Evolutionary conservation across 2,113 vertebrate genomes (phyloP).

Genomic region (Blennius ocellaris): DNA sequence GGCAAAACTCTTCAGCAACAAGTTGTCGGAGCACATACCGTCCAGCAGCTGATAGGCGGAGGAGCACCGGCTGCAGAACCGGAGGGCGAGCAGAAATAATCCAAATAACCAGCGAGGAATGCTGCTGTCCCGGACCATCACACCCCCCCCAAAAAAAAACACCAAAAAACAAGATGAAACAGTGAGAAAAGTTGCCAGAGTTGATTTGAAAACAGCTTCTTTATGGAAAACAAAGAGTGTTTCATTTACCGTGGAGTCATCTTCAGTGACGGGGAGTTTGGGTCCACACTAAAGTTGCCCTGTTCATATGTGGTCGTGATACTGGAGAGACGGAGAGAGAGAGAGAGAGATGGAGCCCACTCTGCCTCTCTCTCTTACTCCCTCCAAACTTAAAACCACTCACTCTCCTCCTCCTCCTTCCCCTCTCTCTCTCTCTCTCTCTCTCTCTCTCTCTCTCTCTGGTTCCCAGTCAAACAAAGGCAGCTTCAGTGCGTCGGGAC

Average conservation of each 20-base stretch:
- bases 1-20: no score
- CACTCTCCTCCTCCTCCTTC: slow-evolving; percentile 54
- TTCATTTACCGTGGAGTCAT: slow-evolving; percentile 77
- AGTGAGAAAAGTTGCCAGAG: slow-evolving; percentile 19
- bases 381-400: slow-evolving; percentile 54
- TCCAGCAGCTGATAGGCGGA: slow-evolving; percentile 71
- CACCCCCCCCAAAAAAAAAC: slow-evolving; percentile 40
- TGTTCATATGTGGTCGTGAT: slow-evolving; percentile 56
- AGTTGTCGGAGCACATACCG: slow-evolving; percentile 65
- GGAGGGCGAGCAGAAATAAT: slow-evolving; percentile 65
- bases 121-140: slow-evolving; percentile 50
- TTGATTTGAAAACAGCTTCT: background rate
- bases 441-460: slow-evolving; percentile 47
- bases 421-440: slow-evolving; percentile 3
- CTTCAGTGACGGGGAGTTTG: slow-evolving; percentile 56
- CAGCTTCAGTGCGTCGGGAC: slow-evolving; percentile 78
- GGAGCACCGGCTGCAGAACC: slow-evolving; percentile 58
- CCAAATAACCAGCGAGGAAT: slow-evolving; percentile 69
- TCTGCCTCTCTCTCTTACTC: slow-evolving; percentile 53
- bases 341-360: slow-evolving; percentile 70
- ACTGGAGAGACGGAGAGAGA: slow-evolving; percentile 14
- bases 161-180: slow-evolving; percentile 12
- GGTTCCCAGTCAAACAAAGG: slow-evolving; percentile 80
- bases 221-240: background rate
- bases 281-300: slow-evolving; percentile 54